Evolutionary conservation across 2,888 invertebrate species (phyloP).

Genomic region (Parascotia fuliginaria): DNA sequence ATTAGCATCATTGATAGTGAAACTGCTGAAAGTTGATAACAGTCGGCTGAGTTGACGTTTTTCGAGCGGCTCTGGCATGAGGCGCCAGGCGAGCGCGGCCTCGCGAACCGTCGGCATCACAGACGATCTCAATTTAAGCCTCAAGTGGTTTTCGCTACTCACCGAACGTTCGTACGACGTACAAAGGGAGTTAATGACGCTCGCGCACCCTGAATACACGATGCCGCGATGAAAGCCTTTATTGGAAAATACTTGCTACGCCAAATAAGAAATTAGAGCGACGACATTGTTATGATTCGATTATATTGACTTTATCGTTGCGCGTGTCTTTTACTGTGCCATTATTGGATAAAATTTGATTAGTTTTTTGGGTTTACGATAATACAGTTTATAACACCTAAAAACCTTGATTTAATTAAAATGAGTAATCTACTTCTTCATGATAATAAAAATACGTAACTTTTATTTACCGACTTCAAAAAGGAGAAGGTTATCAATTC

Average conservation of each 20-base stretch:
- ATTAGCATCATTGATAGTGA: constrained; percentile 30
- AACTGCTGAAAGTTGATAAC: constrained; percentile 47
- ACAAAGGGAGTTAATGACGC: constrained; percentile 78
- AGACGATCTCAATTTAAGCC: constrained; percentile 75
- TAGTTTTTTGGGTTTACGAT: background rate
- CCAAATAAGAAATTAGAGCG: constrained; percentile 54
- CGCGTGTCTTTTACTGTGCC: constrained; percentile 5
- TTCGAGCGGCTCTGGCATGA: constrained; percentile 25
- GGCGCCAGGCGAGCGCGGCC: background rate
- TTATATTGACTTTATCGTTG: constrained; percentile 14
- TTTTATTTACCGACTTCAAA: too few species aligned
- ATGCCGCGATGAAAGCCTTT: constrained; percentile 62
- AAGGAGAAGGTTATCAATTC: too few species aligned
- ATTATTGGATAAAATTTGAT: background rate
- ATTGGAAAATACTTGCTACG: constrained; percentile 66
- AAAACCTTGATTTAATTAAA: too few species aligned
- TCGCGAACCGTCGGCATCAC: constrained; percentile 45
- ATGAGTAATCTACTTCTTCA: too few species aligned
- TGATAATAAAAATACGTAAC: too few species aligned
- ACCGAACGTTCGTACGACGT: constrained; percentile 57
- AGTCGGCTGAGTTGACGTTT: constrained; percentile 52
- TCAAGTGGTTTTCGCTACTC: constrained; percentile 74
- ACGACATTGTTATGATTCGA: constrained; percentile 43
- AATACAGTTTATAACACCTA: too few species aligned
- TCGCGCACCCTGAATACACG: constrained; percentile 67